phyloP scores from a whole-genome alignment of 2,888 invertebrate genomes.

The Gordius sp. region DNA sequence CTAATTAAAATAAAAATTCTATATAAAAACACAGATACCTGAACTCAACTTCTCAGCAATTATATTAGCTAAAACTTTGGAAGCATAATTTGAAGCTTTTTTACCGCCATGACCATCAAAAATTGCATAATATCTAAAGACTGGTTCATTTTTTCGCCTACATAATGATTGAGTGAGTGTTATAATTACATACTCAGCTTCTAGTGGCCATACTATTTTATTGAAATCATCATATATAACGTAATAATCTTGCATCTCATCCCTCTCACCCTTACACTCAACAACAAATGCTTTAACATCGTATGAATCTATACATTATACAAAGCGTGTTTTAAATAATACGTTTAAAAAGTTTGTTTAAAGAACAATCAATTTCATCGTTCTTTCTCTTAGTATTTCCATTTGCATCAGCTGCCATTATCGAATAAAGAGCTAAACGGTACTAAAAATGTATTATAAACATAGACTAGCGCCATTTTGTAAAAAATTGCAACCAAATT shows the following conservation, averaged over 20 bases:
- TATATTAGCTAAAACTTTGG: constrained; percentile 28
- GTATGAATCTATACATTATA: constrained; percentile 19
- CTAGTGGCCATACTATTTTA: constrained; percentile 14
- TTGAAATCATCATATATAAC: constrained; percentile 27
- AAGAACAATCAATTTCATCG: too few species aligned
- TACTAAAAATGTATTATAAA: too few species aligned
- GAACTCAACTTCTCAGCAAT: constrained; percentile 29
- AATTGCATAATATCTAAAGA: not conserved
- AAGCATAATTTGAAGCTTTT: constrained; percentile 30
- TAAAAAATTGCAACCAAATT: too few species aligned
- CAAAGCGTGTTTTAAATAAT: too few species aligned
- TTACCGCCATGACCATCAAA: constrained; percentile 33
- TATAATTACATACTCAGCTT: not conserved
- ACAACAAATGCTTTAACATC: constrained; percentile 22
- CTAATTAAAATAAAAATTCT: constrained; percentile 20
- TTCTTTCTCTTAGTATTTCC: too few species aligned
- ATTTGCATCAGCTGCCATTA: too few species aligned
- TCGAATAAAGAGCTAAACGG: too few species aligned
- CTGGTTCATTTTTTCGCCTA: too few species aligned
- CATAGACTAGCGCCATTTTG: too few species aligned
- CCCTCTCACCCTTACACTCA: constrained; percentile 30
- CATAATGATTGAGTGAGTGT: too few species aligned
- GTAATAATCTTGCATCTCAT: constrained; percentile 34
- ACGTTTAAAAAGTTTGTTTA: too few species aligned
- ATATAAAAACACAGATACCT: constrained; percentile 25